These are phyloP conservation scores for Lepidocyrtoides sp. DNA, from an alignment of 2,888 invertebrate species.

Conservation along the genomic window DNA sequence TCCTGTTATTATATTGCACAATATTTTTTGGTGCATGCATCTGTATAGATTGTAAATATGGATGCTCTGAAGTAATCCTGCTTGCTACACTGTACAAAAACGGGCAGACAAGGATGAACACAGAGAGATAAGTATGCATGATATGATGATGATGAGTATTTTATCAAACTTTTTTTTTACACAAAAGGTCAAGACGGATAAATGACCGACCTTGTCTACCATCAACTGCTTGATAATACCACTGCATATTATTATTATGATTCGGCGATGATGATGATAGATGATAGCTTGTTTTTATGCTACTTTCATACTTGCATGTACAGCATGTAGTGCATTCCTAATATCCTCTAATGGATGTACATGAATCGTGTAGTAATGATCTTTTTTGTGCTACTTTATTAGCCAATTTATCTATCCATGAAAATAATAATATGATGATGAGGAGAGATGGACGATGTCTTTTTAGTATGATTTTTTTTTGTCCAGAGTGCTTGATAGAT, in stretches of 20 bases:
- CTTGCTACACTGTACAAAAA: slow-evolving; percentile 13
- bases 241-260: too few species aligned
- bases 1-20: neutral
- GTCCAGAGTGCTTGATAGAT: too few species aligned
- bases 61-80: too few species aligned
- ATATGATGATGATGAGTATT: too few species aligned
- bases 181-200: slow-evolving; percentile 59
- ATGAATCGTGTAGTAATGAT: too few species aligned
- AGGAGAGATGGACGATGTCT: too few species aligned
- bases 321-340: neutral
- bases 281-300: slow-evolving; percentile 2
- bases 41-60: too few species aligned
- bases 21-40: neutral
- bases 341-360: neutral
- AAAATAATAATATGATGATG: slow-evolving; percentile 34
- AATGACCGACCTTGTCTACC: slow-evolving; percentile 71
- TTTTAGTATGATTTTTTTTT: too few species aligned
- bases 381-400: slow-evolving; percentile 42
- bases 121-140: too few species aligned
- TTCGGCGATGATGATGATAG: too few species aligned
- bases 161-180: too few species aligned
- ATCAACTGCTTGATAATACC: too few species aligned
- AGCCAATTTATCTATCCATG: slow-evolving; percentile 55
- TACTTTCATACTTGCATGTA: neutral
- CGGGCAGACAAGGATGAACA: slow-evolving; percentile 59